Evolutionary conservation across 2,113 vertebrate species (phyloP).

Genomic region (Myiozetetes cayanensis): DNA sequence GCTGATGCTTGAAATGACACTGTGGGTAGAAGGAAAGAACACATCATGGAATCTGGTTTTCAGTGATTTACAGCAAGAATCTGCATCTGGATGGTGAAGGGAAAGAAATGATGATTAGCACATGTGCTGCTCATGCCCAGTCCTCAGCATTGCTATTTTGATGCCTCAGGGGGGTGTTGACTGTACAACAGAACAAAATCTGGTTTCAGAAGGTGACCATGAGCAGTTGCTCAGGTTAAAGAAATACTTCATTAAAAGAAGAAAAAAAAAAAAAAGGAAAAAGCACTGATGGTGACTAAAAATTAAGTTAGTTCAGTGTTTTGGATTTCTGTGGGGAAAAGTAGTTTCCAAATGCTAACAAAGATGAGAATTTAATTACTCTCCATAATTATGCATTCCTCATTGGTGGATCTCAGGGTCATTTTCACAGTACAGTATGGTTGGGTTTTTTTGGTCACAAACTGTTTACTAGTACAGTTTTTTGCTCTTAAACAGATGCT

Average conservation of each 20-base stretch:
- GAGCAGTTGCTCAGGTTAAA: not conserved
- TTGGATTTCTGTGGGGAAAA: not conserved
- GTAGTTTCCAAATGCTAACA: not conserved
- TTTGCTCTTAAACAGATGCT: not conserved
- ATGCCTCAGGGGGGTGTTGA: not conserved
- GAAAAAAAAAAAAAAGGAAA: too few species aligned
- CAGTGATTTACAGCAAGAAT: not conserved
- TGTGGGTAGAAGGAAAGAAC: not conserved
- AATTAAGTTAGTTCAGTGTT: not conserved
- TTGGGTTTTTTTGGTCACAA: not conserved
- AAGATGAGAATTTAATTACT: conserved; percentile 56
- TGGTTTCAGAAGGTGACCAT: not conserved
- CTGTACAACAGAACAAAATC: not conserved
- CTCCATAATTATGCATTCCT: conserved; percentile 27
- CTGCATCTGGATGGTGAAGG: not conserved
- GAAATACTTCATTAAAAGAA: not conserved
- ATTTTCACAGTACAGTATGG: not conserved
- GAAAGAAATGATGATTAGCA: not conserved
- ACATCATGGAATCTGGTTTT: not conserved
- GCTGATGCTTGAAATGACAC: conserved; percentile 46
- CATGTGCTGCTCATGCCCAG: not conserved
- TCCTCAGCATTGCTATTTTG: not conserved
- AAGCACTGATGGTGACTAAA: not conserved
- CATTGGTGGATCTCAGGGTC: not conserved
- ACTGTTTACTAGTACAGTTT: not conserved